These are phyloP conservation scores for Drosophila dunni DNA, from an alignment of 1,140 invertebrate species.

Conservation along the genomic window DNA sequence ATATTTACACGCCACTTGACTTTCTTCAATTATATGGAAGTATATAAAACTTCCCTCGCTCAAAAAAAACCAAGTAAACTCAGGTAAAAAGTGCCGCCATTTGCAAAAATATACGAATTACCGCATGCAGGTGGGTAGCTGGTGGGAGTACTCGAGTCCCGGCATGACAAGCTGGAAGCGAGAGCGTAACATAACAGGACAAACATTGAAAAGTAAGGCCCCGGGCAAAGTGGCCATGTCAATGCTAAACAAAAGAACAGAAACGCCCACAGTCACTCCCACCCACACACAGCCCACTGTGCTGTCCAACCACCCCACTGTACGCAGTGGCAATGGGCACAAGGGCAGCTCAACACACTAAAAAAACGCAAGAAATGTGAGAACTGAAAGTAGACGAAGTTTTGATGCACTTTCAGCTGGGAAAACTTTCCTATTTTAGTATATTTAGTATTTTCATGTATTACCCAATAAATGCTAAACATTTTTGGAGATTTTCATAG, in stretches of 20 bases:
- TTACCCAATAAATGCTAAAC: too few species aligned
- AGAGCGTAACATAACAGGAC: slow-evolving; percentile 59
- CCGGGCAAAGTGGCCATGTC: slow-evolving; percentile 82
- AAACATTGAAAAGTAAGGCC: slow-evolving; percentile 74
- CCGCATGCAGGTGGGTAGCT: slow-evolving; percentile 3
- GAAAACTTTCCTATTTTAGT: too few species aligned
- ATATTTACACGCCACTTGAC: slow-evolving; percentile 82
- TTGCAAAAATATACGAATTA: slow-evolving; percentile 67
- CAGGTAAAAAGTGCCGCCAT: slow-evolving; percentile 53
- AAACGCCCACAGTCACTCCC: slow-evolving; percentile 29
- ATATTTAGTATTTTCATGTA: too few species aligned
- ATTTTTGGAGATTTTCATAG: too few species aligned
- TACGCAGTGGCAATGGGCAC: too few species aligned
- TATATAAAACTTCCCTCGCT: slow-evolving; percentile 10
- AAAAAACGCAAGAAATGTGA: too few species aligned
- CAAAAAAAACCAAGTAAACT: slow-evolving; percentile 7
- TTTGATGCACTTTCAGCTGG: too few species aligned
- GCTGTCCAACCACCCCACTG: too few species aligned
- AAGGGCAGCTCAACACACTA: too few species aligned
- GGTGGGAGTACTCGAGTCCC: neutral
- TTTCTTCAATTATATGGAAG: slow-evolving; percentile 63
- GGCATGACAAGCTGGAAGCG: slow-evolving; percentile 16
- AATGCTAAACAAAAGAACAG: slow-evolving; percentile 80
- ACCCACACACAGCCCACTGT: slow-evolving; percentile 9
- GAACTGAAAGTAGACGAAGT: too few species aligned